Conservation (phyloP, 2,888 invertebrate species). For the Tetragnatha montana region DNA sequence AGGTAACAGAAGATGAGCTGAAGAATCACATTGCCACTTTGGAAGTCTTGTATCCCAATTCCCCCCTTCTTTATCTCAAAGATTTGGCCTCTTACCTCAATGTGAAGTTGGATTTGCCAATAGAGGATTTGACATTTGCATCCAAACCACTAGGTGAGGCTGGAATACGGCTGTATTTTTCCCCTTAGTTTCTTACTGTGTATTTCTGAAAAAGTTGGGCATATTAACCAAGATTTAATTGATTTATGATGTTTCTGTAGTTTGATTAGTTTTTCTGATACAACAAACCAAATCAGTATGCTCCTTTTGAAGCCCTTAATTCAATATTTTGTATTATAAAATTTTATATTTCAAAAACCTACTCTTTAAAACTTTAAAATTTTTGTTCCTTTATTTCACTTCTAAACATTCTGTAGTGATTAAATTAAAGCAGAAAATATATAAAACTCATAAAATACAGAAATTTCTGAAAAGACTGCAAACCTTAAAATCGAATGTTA, state of each 20-base stretch:
- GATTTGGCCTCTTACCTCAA: slow-evolving; percentile 76
- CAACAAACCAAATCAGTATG: no score
- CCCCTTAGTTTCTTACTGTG: background rate
- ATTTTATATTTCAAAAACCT: no score
- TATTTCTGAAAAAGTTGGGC: background rate
- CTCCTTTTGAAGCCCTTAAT: no score
- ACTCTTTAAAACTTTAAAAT: no score
- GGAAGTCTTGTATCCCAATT: slow-evolving; percentile 75
- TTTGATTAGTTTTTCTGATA: background rate
- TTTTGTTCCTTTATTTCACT: no score
- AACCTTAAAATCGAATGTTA: no score
- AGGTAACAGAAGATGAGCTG: slow-evolving; percentile 75
- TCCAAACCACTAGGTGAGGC: slow-evolving; percentile 74
- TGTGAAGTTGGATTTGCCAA: slow-evolving; percentile 74
- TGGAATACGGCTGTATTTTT: background rate
- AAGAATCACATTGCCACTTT: slow-evolving; percentile 74
- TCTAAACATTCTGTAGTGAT: no score
- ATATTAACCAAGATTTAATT: background rate
- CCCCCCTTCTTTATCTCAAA: slow-evolving; percentile 76
- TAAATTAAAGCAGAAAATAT: no score
- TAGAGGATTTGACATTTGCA: slow-evolving; percentile 74
- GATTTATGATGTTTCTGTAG: background rate
- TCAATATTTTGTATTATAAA: no score
- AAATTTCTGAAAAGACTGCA: no score
- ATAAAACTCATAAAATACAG: no score